These are phyloP conservation scores for Rhombomys opimus DNA, from an alignment of 2,113 vertebrate species.

Conservation along the genomic window DNA sequence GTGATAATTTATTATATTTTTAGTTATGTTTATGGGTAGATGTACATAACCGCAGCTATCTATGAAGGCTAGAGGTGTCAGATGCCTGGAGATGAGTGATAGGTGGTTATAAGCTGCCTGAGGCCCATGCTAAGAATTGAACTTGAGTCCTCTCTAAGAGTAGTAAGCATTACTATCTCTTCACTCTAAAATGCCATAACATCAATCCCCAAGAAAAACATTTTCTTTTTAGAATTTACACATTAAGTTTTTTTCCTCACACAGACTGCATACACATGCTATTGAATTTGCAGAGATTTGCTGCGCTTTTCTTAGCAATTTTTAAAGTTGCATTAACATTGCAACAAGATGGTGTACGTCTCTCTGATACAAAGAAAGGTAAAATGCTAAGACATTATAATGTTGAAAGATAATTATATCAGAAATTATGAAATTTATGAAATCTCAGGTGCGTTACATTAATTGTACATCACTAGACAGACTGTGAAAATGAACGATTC, in stretches of 20 bases:
- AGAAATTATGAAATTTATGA: background rate
- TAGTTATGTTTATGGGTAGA: background rate
- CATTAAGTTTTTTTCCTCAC: background rate
- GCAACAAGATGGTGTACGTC: background rate
- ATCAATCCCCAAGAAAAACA: background rate
- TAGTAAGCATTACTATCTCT: background rate
- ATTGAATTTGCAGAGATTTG: background rate
- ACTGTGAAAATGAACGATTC: background rate
- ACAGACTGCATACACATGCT: background rate
- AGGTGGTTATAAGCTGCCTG: too few species aligned
- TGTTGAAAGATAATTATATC: background rate
- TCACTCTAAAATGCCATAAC: background rate
- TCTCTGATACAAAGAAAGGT: background rate
- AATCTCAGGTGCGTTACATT: constrained; percentile 8
- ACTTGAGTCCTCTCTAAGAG: background rate
- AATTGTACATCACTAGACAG: background rate
- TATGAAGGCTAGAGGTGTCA: background rate
- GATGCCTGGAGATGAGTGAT: too few species aligned
- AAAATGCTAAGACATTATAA: background rate
- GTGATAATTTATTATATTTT: background rate
- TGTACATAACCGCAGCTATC: background rate
- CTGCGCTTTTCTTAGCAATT: background rate
- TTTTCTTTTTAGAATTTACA: background rate
- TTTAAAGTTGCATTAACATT: background rate
- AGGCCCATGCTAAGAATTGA: background rate